Evolutionary conservation across 2,888 invertebrate genomes (phyloP), one percentile per base, ranked within the genome.

Genomic region (Pseudococcus viburni): DNA sequence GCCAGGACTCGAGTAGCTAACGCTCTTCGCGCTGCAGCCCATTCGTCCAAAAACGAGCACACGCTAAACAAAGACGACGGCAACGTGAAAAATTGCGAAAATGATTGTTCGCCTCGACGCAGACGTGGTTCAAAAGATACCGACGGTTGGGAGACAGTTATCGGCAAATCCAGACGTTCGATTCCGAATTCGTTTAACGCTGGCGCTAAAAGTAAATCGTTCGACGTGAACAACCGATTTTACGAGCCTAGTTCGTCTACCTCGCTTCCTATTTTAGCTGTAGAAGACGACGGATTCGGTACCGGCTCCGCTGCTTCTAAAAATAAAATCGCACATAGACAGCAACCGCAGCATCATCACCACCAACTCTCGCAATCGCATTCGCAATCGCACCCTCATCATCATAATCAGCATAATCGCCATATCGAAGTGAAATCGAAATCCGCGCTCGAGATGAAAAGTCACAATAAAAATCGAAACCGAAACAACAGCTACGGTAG

Each of bases 91-190:
- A 33, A 3, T 3, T 1, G 12, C 68, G 77, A 87, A n/a, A 73
- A 51, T 55, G 83, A 87, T 33, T 33, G 26, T 33, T 51, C 55
- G 8, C 46, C 80, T 5, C 80, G 80, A 9, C 51, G 17, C 19
- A 48, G 87, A 51, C 87, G 87, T 19, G 83, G 87, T 19, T 85
- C 88, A 17, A 85, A 84, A 92, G 89, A 88, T 48, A 91, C 91
- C 26, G 96, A 96, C 90, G 98, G 98, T 0, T 98, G 98, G 98
- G 94, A 97, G 89, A 98, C 96, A 0, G 98, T 98, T 0, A 95
- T 96, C 90, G 95, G 95, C 17, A 83, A 88, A 84, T 90, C 90
- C 92, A 93, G 90, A 90, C 93, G 95, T 85, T 94, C 94, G 0
- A 95, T 95, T 91, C 94, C 94, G 84, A 86, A 80, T n/a, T 64